These are phyloP conservation scores for Chrysocyon brachyurus DNA, from an alignment of 2,797 vertebrate genomes.

Conservation along the genomic window DNA sequence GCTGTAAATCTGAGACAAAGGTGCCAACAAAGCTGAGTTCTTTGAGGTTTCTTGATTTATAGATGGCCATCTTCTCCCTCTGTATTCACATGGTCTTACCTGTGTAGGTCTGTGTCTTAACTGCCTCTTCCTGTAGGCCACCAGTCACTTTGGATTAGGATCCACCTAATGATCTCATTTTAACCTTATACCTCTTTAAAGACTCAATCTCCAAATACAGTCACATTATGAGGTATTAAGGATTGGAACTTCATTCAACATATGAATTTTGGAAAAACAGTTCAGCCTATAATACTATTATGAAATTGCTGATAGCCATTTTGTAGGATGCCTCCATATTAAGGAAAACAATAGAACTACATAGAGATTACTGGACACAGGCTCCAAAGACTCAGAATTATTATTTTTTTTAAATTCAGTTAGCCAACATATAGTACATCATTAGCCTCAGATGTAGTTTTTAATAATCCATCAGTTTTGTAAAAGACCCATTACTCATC, in stretches of 20 bases:
- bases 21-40: background rate
- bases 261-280: background rate
- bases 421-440: no score
- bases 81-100: background rate
- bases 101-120: background rate
- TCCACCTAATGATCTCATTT: background rate
- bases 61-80: background rate
- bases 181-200: background rate
- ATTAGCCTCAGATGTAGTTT: no score
- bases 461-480: no score
- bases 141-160: background rate
- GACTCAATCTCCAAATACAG: background rate
- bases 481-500: no score
- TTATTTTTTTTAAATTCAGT: no score
- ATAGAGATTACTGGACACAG: background rate
- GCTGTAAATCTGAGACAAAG: background rate
- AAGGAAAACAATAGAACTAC: background rate
- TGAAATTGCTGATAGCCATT: background rate
- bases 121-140: background rate
- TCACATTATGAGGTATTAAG: background rate
- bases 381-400: background rate
- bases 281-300: background rate
- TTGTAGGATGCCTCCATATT: no score
- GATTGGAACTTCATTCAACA: background rate
- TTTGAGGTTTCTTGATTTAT: background rate